Percentiles rank a stretch among this genome's conserved stretches.
Conservation (phyloP, 37 sponge, comb jelly and placozoan species). For the Cliona cf. orientalis region DNA sequence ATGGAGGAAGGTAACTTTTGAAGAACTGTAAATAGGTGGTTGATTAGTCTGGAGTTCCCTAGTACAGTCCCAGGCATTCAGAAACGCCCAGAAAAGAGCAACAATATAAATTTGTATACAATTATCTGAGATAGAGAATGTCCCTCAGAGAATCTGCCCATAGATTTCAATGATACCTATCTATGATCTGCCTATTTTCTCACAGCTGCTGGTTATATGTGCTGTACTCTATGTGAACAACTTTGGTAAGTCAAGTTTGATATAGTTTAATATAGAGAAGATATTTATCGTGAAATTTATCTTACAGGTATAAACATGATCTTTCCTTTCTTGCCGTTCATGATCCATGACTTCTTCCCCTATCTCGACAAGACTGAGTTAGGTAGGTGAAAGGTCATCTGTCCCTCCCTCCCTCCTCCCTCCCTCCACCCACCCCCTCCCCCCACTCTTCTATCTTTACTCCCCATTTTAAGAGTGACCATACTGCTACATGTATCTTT, state of each 20-base stretch:
- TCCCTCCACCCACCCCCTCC: background rate
- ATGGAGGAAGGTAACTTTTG: slow-evolving; percentile 27
- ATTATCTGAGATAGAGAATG: background rate
- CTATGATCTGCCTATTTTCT: too few relatives aligned
- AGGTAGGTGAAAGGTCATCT: slow-evolving; percentile 35
- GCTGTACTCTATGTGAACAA: slow-evolving; percentile 48
- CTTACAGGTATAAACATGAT: slow-evolving; percentile 68
- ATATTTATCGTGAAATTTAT: background rate
- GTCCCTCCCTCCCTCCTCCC: background rate
- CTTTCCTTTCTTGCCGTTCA: slow-evolving; percentile 92
- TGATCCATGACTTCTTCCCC: slow-evolving; percentile 94
- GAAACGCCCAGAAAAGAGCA: background rate
- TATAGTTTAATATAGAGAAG: background rate
- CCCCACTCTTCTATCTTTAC: too few relatives aligned
- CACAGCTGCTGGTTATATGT: slow-evolving; percentile 32
- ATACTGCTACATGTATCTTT: background rate
- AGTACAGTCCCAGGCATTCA: background rate
- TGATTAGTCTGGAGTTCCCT: background rate
- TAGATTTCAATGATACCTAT: too few relatives aligned
- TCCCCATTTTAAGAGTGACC: too few relatives aligned
- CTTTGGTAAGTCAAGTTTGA: slow-evolving; percentile 38
- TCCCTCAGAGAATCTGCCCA: too few relatives aligned
- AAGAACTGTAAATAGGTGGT: too few relatives aligned
- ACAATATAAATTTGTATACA: background rate
- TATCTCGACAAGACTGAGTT: slow-evolving; percentile 65